Conservation (phyloP, 2,797 vertebrate genomes). For the Caiman crocodilus region DNA sequence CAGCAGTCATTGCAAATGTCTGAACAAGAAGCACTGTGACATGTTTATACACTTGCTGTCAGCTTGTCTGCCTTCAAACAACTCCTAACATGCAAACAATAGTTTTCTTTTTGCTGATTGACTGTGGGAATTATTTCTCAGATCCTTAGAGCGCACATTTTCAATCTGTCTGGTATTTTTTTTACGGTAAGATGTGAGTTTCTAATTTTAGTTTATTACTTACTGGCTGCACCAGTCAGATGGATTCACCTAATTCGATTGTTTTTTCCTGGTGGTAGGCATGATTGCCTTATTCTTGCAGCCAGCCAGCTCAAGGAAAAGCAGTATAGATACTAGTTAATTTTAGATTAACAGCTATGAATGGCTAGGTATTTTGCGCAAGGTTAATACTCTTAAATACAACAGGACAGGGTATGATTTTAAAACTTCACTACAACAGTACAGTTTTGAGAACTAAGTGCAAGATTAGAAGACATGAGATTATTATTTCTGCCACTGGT, state of each 20-base stretch:
- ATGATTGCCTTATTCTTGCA: background rate
- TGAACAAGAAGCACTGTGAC: background rate
- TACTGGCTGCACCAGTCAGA: background rate
- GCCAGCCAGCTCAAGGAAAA: background rate
- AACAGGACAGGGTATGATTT: background rate
- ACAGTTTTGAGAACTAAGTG: background rate
- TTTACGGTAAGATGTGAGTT: background rate
- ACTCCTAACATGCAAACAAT: background rate
- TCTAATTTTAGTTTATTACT: background rate
- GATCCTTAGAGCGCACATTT: background rate
- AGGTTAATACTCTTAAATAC: background rate
- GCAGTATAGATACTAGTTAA: background rate
- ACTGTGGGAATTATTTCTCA: background rate
- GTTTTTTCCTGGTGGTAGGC: background rate
- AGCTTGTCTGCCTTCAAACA: background rate
- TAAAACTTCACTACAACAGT: background rate
- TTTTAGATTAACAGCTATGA: no score
- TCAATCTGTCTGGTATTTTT: background rate
- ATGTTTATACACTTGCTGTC: background rate
- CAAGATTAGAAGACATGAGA: background rate
- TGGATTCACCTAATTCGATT: background rate
- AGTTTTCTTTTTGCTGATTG: background rate
- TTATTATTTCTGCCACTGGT: background rate
- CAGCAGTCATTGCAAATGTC: accelerated
- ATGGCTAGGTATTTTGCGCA: background rate